A percentile compares a stretch with the other conserved stretches of the same genome.
Conservation (phyloP, 2,113 vertebrate genomes). For the Orientallactaga bullata region DNA sequence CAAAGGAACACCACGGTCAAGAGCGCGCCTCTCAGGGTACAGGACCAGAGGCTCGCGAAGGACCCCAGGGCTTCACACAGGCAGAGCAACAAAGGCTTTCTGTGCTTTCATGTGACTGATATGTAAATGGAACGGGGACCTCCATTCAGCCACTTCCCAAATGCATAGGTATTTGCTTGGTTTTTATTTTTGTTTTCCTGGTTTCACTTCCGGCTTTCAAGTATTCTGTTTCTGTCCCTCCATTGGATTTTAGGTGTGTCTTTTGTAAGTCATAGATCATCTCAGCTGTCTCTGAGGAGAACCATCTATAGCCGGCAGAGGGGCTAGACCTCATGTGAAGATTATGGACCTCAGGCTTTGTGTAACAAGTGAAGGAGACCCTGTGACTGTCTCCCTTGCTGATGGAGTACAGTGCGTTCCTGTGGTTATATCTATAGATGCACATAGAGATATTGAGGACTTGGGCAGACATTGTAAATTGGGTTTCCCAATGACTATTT, state of each 20-base stretch:
- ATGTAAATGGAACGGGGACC: not conserved
- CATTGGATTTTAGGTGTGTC: not conserved
- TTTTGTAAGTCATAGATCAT: not conserved
- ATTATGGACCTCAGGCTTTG: not conserved
- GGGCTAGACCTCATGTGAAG: not conserved
- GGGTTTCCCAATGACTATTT: not conserved
- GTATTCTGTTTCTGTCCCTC: slow-evolving; percentile 13
- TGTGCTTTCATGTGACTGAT: not conserved
- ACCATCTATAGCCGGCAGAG: not conserved
- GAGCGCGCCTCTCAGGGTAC: not conserved
- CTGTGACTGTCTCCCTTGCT: not conserved
- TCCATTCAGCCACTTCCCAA: not conserved
- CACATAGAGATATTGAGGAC: not conserved
- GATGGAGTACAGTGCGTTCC: not conserved
- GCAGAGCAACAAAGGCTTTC: not conserved
- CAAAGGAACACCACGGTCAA: not conserved
- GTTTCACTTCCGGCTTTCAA: slow-evolving; percentile 5
- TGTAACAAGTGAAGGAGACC: not conserved
- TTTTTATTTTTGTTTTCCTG: not conserved
- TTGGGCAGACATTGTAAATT: not conserved
- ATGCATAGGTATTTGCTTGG: not conserved
- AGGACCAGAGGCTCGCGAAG: not conserved
- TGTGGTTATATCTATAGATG: no score
- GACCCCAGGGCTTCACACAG: not conserved
- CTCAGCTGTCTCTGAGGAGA: not conserved